phyloP scores from a whole-genome alignment of 2,888 invertebrate species.

The Watsonalla cultraria region DNA sequence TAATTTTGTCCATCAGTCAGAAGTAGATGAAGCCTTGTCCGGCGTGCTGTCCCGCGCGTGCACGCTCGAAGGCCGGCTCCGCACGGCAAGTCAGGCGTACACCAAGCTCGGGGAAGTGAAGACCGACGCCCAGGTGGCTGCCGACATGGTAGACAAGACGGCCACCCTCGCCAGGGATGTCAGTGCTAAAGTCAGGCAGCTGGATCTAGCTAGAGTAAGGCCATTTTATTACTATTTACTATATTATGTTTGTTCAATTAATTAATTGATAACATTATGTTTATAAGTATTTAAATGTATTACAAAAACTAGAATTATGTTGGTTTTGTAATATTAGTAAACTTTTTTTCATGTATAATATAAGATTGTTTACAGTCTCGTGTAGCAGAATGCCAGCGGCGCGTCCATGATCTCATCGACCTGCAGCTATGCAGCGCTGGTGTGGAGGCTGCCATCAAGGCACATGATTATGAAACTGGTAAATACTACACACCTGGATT shows the following conservation, averaged over 20 bases:
- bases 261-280: not conserved
- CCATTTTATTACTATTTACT: not conserved
- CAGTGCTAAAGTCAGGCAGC: slow-evolving; percentile 94
- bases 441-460: slow-evolving; percentile 95
- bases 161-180: slow-evolving; percentile 95
- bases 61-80: slow-evolving; percentile 88
- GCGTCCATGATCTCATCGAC: slow-evolving; percentile 97
- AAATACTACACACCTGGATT: slow-evolving; percentile 3
- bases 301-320: too few relatives aligned
- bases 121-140: slow-evolving; percentile 88
- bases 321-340: too few relatives aligned
- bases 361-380: slow-evolving; percentile 81
- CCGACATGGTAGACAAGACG: slow-evolving; percentile 91
- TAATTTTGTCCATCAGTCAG: slow-evolving; percentile 69
- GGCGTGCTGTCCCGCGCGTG: slow-evolving; percentile 85
- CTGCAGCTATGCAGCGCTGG: slow-evolving; percentile 97
- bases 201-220: slow-evolving; percentile 93
- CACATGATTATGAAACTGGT: slow-evolving; percentile 96
- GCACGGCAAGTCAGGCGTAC: slow-evolving; percentile 88
- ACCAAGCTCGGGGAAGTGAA: slow-evolving; percentile 88
- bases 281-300: not conserved
- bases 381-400: slow-evolving; percentile 95
- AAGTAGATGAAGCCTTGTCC: slow-evolving; percentile 84
- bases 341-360: too few relatives aligned
- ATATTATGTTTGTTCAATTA: not conserved